Percentiles rank a stretch among this genome's conserved stretches.
Conservation (phyloP, 2,888 invertebrate species). For the Andricus quercusramuli region DNA sequence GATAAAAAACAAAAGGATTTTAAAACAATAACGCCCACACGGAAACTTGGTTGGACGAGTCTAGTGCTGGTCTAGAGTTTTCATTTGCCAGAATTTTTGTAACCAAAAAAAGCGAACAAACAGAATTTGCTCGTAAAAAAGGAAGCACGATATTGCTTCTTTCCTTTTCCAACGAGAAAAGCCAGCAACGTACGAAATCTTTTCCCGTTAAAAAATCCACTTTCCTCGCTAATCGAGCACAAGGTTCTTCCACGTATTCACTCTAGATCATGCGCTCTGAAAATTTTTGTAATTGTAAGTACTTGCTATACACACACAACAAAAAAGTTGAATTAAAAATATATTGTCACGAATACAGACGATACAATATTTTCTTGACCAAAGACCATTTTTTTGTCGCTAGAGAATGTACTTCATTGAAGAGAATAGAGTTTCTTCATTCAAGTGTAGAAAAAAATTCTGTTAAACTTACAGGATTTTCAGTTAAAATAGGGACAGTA, state of each 20-base stretch:
- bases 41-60: conserved; percentile 14
- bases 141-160: conserved; percentile 18
- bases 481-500: too few relatives aligned
- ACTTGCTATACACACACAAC: not conserved
- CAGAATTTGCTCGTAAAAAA: not conserved
- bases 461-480: too few relatives aligned
- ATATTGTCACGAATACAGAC: too few relatives aligned
- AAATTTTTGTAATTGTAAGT: conserved; percentile 29
- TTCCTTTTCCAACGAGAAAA: not conserved
- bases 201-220: conserved; percentile 29
- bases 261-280: conserved; percentile 24
- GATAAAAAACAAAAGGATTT: conserved; percentile 20
- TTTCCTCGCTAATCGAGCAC: conserved; percentile 11
- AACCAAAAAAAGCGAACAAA: not conserved
- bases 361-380: too few relatives aligned
- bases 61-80: conserved; percentile 8
- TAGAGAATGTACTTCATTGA: too few relatives aligned
- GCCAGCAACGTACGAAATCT: conserved; percentile 27
- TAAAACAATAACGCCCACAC: conserved; percentile 20
- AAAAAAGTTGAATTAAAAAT: too few relatives aligned
- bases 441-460: too few relatives aligned
- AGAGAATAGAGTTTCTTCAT: too few relatives aligned
- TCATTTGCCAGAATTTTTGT: not conserved
- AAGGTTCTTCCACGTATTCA: conserved; percentile 22
- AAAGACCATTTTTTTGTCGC: too few relatives aligned